These are phyloP conservation scores for Galemys pyrenaicus DNA, from an alignment of 2,113 vertebrate species.

Conservation along the genomic window DNA sequence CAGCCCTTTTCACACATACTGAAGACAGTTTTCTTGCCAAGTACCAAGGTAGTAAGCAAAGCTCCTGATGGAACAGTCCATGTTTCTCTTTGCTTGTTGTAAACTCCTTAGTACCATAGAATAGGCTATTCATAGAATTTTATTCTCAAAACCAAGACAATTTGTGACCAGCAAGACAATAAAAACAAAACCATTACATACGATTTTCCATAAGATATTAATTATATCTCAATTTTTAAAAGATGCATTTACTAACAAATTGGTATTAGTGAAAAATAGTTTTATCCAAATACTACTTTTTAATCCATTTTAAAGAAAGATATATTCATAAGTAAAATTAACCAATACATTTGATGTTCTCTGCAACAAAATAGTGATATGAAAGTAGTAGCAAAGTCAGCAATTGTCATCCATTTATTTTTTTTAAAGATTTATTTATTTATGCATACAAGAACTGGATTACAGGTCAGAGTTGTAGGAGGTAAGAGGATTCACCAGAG, in stretches of 20 bases:
- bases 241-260: not conserved
- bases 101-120: not conserved
- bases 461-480: too few relatives aligned
- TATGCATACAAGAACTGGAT: too few relatives aligned
- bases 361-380: too few relatives aligned
- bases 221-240: not conserved
- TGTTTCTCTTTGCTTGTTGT: not conserved
- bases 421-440: too few relatives aligned
- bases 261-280: not conserved
- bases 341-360: not conserved
- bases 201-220: too few relatives aligned
- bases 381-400: not conserved
- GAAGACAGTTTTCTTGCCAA: not conserved
- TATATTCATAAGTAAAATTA: not conserved
- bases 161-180: not conserved
- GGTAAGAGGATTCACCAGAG: too few relatives aligned
- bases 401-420: too few relatives aligned
- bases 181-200: not conserved
- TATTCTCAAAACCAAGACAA: not conserved
- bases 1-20: rapidly evolving
- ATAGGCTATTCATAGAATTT: not conserved
- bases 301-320: not conserved
- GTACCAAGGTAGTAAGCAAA: not conserved
- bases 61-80: not conserved
- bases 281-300: not conserved